Evolutionary conservation across 2,888 invertebrate genomes (phyloP), one percentile per base, ranked within the genome.

Genomic region (Periphyllus acericola): DNA sequence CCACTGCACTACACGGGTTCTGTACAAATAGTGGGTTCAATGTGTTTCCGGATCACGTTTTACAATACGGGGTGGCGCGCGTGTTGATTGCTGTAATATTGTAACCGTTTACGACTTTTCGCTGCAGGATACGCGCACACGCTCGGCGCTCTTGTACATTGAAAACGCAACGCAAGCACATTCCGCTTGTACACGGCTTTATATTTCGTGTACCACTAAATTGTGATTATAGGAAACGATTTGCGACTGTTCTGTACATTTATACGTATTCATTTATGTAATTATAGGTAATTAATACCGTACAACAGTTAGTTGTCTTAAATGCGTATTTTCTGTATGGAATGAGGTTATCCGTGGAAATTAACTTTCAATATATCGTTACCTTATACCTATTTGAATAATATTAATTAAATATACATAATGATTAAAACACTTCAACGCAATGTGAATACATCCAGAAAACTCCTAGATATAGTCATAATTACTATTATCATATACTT

Each of bases 11-110:
- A 17, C 17, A 19, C 21, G 25, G 6, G n/a, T n/a, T 68, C 9
- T 11, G 29, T 19, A n/a, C 25, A 32, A 19, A 52, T 5, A 19
- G 36, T 55, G 75, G 25, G 46, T 11, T 21, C 19, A 83, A 82
- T 46, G 29, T 25, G 29, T 83, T 83, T 83, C 80, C 75, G 60
- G 74, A 75, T 74, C 83, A 2, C 36, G 74, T 75, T 66, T 40
- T n/a, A n/a, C n/a, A 25, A 17, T 1, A 8, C 14, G 40, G 5
- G 66, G 25, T 34, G n/a, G 72, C n/a, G 46, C 3, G 34, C 29
- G 34, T 74, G 71, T 71, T 17, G 46, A 71, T 21, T 25, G 4
- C 36, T 55, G 19, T 19, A 32, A 25, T 66, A 25, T 76, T 25
- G 66, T 66, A n/a, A 80, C 17, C 75, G 40, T 68, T 81, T 32